Base-by-base conservation (phyloP, 1,140 invertebrate genomes). In the Plutomurus gul region DNA sequence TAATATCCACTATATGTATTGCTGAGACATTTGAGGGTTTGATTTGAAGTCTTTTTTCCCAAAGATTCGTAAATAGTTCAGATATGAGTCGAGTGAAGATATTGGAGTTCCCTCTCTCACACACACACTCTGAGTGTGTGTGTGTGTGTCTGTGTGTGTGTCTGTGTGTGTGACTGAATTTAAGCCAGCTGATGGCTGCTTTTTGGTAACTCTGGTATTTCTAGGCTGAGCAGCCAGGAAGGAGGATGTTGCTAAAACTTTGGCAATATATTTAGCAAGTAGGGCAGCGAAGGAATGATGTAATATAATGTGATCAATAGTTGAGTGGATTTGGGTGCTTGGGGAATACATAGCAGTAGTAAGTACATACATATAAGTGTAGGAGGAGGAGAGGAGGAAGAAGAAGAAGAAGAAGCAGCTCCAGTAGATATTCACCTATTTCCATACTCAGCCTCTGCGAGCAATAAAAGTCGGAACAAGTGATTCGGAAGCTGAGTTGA, bases 241-340 rank as follows among this genome's bases (percentile, higher is more conserved):
- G n/a, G 27, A 3, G n/a, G 27, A 27, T 65, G n/a, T 36, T 36
- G 1, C 25, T 27, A 11, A 65, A 65, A 65, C 13, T 65, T 65
- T 65, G 56, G 56, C 27, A 65, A 65, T 65, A 65, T 30, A 65
- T 65, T 65, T 65, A n/a, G 25, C 56, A 65, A 65, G 56, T 65
- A 65, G 56, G 56, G 56, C 56, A 65, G 18, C 56, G 30, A 65
- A 65, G 27, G 16, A 30, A 25, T 65, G 25, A 65, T 65, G 56
- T 65, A 30, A 65, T 30, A 30, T 65, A 36, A 65, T 65, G 56
- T 65, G 56, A 65, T 65, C 56, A 27, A 65, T 65, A 65, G 56
- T 65, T 65, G 22, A 25, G 22, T 56, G 51, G 11, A 43, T 10
- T 43, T 43, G n/a, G 39, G 11, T 56, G 11, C 27, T 65, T 6